phyloP scores from a whole-genome alignment of 2,797 vertebrate genomes.

The Melanotaenia pygmaea region DNA sequence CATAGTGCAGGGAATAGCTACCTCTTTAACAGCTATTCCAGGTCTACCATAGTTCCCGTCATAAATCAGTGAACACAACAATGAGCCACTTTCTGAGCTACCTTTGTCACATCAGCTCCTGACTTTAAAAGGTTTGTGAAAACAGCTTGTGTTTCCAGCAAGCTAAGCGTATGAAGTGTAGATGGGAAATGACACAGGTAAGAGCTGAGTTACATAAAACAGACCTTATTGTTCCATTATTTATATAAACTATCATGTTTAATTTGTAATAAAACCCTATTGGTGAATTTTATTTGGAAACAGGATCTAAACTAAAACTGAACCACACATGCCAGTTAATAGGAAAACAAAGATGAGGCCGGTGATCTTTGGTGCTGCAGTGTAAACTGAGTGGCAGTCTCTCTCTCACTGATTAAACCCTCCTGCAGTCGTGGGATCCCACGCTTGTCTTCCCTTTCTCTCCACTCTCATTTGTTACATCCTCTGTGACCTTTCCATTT shows the following conservation, averaged over 20 bases:
- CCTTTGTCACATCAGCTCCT: too few relatives aligned
- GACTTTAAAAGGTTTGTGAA: too few relatives aligned
- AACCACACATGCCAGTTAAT: neutral
- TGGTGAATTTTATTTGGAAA: conserved; percentile 13
- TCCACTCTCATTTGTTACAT: conserved; percentile 66
- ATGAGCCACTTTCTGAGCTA: too few relatives aligned
- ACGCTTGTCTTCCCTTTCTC: conserved; percentile 48
- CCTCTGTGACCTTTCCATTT: conserved; percentile 77
- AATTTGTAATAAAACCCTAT: conserved; percentile 2
- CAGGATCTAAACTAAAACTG: conserved; percentile 6
- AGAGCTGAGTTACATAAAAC: too few relatives aligned
- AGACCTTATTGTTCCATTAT: neutral
- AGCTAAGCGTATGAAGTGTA: too few relatives aligned
- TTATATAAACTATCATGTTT: neutral
- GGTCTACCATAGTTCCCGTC: too few relatives aligned
- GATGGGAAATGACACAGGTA: too few relatives aligned
- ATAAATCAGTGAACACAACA: too few relatives aligned
- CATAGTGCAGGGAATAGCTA: too few relatives aligned
- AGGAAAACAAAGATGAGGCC: conserved; percentile 10
- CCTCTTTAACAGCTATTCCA: too few relatives aligned
- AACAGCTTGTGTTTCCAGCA: too few relatives aligned
- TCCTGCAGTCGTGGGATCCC: conserved; percentile 52
- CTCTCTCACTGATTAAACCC: conserved; percentile 39
- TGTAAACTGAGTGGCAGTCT: conserved; percentile 15
- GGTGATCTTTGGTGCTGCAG: conserved; percentile 13